Percentiles rank a stretch among this genome's conserved stretches.
Conservation (phyloP, 2,797 vertebrate genomes). For the Sardinella longiceps region DNA sequence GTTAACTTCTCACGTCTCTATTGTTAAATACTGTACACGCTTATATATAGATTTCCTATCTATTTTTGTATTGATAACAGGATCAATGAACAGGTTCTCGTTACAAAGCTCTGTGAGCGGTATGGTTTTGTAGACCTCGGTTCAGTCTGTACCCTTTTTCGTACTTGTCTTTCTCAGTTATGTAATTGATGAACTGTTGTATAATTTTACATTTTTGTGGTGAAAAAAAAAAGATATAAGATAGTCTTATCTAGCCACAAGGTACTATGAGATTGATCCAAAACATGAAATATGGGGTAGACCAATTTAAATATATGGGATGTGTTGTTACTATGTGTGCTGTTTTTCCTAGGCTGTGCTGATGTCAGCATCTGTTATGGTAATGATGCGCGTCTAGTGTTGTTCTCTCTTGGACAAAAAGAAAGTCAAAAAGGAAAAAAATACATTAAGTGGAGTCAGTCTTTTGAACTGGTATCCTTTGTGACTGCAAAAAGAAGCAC, state of each 20-base stretch:
- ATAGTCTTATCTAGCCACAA: constrained; percentile 55
- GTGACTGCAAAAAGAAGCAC: constrained; percentile 51
- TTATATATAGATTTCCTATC: constrained; percentile 73
- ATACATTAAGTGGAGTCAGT: constrained; percentile 24
- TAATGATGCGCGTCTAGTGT: constrained; percentile 38
- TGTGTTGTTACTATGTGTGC: constrained; percentile 35
- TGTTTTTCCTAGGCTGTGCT: constrained; percentile 48
- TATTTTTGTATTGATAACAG: constrained; percentile 75
- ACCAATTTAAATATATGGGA: background rate
- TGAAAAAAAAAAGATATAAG: constrained; percentile 40
- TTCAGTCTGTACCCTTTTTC: constrained; percentile 36
- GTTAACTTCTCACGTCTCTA: constrained; percentile 55
- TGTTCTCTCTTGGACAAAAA: constrained; percentile 35
- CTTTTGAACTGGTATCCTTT: constrained; percentile 45
- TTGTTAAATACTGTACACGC: constrained; percentile 64
- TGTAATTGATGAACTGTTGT: constrained; percentile 20
- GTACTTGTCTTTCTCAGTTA: constrained; percentile 33
- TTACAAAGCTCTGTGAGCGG: constrained; percentile 62
- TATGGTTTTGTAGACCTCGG: constrained; percentile 52
- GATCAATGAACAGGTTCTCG: constrained; percentile 48
- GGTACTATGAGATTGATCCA: background rate
- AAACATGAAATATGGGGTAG: constrained; percentile 13
- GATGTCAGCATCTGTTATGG: constrained; percentile 48
- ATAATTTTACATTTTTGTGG: constrained; percentile 16
- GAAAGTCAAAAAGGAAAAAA: constrained; percentile 25